A percentile compares a stretch with the other conserved stretches of the same genome.
Conservation (phyloP, 2,888 invertebrate species). For the Polyommatus icarus region DNA sequence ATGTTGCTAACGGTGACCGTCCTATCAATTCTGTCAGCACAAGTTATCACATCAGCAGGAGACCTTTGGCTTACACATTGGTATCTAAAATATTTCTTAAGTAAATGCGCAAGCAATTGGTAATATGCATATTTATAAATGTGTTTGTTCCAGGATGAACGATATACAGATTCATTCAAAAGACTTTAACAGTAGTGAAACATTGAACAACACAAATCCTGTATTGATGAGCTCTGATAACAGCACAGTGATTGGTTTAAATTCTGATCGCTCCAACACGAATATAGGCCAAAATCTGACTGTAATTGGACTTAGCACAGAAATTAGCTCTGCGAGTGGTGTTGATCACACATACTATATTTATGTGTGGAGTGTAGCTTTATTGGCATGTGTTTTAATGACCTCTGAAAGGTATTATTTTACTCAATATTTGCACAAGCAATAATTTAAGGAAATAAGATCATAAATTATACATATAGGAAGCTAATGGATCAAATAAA, state of each 20-base stretch:
- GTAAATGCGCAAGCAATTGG: background rate
- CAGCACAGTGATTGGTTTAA: background rate
- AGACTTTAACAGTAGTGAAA: background rate
- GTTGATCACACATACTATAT: slow-evolving; percentile 27
- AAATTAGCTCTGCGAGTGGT: background rate
- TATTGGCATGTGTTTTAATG: slow-evolving; percentile 22
- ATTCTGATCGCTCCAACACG: background rate
- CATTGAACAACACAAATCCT: background rate
- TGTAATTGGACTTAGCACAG: slow-evolving; percentile 18
- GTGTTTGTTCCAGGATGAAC: slow-evolving; percentile 28
- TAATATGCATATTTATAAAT: background rate
- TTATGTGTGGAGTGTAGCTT: slow-evolving; percentile 28
- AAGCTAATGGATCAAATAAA: background rate
- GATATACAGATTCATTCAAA: slow-evolving; percentile 13
- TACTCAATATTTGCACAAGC: background rate
- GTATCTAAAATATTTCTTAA: slow-evolving; percentile 61
- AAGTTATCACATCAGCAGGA: slow-evolving; percentile 83
- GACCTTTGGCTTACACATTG: slow-evolving; percentile 90
- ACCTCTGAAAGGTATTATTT: slow-evolving; percentile 21
- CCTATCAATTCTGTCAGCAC: slow-evolving; percentile 77
- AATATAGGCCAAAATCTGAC: background rate
- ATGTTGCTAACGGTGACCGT: background rate
- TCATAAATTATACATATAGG: background rate
- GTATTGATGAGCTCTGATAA: background rate
- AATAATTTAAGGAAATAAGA: background rate